phyloP scores from a whole-genome alignment of 2,113 vertebrate genomes.

The Chloebia gouldiae region DNA sequence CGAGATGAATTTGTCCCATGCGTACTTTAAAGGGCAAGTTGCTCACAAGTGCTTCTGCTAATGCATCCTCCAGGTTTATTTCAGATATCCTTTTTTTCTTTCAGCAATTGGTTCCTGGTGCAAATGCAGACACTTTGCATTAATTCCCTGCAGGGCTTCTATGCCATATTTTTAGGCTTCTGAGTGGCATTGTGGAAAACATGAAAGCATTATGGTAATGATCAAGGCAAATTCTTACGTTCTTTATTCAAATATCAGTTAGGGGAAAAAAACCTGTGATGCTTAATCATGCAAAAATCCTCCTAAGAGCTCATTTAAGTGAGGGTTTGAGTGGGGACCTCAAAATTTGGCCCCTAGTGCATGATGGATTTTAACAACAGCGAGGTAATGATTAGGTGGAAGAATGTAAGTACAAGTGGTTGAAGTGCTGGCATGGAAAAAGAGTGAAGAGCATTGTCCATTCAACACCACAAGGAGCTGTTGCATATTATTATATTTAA shows the following conservation, averaged over 20 bases:
- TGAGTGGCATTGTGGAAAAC: slow-evolving; percentile 16
- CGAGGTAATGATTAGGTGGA: slow-evolving; percentile 7
- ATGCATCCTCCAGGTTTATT: slow-evolving; percentile 28
- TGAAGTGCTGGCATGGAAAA: neutral
- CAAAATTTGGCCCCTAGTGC: neutral
- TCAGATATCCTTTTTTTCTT: neutral
- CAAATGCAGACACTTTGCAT: neutral
- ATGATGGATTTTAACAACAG: neutral
- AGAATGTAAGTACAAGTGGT: neutral
- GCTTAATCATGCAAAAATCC: slow-evolving; percentile 24
- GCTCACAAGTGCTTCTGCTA: slow-evolving; percentile 22
- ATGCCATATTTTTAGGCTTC: slow-evolving; percentile 17
- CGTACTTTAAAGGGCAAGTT: slow-evolving; percentile 1
- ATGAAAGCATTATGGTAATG: slow-evolving; percentile 24
- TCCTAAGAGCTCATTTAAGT: neutral
- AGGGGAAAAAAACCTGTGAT: neutral
- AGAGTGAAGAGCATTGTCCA: neutral
- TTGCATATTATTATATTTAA: slow-evolving; percentile 18
- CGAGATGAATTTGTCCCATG: slow-evolving; percentile 9
- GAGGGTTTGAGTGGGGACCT: neutral
- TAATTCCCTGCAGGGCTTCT: neutral
- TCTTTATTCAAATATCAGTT: slow-evolving; percentile 15
- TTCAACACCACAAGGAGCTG: neutral
- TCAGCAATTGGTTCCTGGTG: neutral
- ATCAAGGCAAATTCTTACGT: neutral